Base-by-base conservation (phyloP, 2,888 invertebrate species). In the Drosophila helvetica region DNA sequence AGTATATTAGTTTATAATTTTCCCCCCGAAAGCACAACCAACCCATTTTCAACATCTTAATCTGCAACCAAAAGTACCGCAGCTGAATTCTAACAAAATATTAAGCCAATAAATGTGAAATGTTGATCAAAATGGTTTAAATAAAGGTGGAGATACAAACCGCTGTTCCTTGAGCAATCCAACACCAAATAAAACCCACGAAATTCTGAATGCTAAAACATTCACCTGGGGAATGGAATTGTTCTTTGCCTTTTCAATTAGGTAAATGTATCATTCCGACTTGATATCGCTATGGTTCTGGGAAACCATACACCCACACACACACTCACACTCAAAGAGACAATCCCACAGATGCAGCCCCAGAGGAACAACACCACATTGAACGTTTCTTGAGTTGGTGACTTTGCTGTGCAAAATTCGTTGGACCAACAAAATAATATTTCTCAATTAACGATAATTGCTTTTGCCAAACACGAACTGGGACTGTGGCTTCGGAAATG, bases 401-500 rank as follows among this genome's bases (percentile, higher is more conserved):
- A 60, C 62, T 58, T 70, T 12, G 19, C 19, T 48, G 53, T 78
- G 76, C 78, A 83, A 4, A 22, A 22, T 80, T 65, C 42, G 66
- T 19, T 46, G 52, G 43, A 17, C 38, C 72, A 59, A 72, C 70
- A 74, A 60, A 72, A 86, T 77, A 79, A 86, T 86, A 78, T 76
- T 86, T 84, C 50, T 74, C 82, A 78, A 79, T 86, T 81, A 84
- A 81, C 76, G 71, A 81, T 84, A 79, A 84, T 86, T 84, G 85
- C 79, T 73, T 84, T 74, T 68, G 67, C 66, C 74, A 69, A 74
- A 75, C 60, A 56, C 51, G 69, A 7, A 38, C 59, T 67, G 42
- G 61, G 46, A 45, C 51, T 64, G 72, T 7, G 27, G 27, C 8
- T 27, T 27, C 8, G 65, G 59, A 52, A 63, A 56, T 52, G 52